These are phyloP conservation scores for Scaptomyza montana DNA, from an alignment of 1,140 invertebrate genomes.

Conservation along the genomic window DNA sequence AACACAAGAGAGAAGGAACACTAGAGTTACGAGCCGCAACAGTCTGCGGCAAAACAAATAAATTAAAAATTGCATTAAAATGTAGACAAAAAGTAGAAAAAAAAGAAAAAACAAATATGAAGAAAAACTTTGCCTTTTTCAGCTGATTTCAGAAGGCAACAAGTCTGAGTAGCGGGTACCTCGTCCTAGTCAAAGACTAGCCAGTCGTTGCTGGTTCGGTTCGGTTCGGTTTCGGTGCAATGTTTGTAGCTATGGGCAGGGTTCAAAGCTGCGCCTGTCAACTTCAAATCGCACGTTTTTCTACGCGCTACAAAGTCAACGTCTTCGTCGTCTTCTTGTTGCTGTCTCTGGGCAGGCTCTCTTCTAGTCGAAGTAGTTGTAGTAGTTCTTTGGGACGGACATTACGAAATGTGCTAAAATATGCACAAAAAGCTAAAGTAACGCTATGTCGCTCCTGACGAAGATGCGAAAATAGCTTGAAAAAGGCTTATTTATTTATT, in stretches of 20 bases:
- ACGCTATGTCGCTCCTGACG: neutral
- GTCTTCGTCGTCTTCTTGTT: constrained; percentile 40
- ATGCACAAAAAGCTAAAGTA: constrained; percentile 71
- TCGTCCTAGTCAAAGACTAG: constrained; percentile 9
- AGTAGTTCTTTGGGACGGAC: constrained; percentile 26
- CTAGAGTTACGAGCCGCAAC: constrained; percentile 27
- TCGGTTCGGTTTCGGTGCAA: neutral
- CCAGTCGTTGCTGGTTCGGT: constrained; percentile 2
- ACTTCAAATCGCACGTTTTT: constrained; percentile 81
- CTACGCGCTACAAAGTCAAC: constrained; percentile 76
- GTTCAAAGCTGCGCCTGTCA: constrained; percentile 78
- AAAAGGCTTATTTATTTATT: no score
- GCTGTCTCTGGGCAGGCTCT: constrained; percentile 39
- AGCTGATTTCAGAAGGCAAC: constrained; percentile 64
- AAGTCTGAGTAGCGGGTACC: neutral
- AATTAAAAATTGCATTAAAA: constrained; percentile 83
- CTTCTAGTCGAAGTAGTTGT: neutral
- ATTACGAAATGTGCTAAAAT: constrained; percentile 79
- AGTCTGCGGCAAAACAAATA: constrained; percentile 71
- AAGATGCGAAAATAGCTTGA: constrained; percentile 1
- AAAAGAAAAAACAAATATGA: no score
- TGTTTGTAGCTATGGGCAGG: constrained; percentile 54
- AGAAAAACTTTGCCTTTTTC: constrained; percentile 78
- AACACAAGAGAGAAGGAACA: neutral
- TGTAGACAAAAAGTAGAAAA: constrained; percentile 68